A percentile compares a stretch with the other conserved stretches of the same genome.
These are phyloP conservation scores for Lycorma delicatula DNA, from an alignment of 1,140 invertebrate species.

Conservation along the genomic window DNA sequence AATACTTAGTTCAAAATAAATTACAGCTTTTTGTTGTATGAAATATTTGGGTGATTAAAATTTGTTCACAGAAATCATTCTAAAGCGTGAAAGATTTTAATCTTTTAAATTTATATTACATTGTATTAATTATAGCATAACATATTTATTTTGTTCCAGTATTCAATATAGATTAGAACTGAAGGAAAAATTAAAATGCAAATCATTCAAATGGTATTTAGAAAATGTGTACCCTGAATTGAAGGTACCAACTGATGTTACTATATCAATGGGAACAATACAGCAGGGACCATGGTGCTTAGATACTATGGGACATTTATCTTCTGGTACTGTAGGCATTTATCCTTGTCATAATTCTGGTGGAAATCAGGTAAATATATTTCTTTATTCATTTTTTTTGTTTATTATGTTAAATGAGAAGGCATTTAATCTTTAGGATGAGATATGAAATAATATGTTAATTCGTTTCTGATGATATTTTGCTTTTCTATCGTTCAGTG, in stretches of 20 bases:
- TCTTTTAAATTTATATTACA: slow-evolving; percentile 10
- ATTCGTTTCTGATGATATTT: too few relatives aligned
- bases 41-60: too few relatives aligned
- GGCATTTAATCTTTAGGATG: background rate
- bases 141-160: slow-evolving; percentile 43
- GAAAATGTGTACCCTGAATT: slow-evolving; percentile 94
- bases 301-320: slow-evolving; percentile 81
- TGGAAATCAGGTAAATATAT: slow-evolving; percentile 72
- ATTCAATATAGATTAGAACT: slow-evolving; percentile 78
- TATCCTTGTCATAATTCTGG: slow-evolving; percentile 92
- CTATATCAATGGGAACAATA: slow-evolving; percentile 43
- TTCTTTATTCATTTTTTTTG: background rate
- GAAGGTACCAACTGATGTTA: slow-evolving; percentile 55
- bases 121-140: slow-evolving; percentile 12
- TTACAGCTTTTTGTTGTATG: too few relatives aligned
- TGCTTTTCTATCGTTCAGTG: too few relatives aligned
- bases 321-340: slow-evolving; percentile 79
- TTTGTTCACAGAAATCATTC: too few relatives aligned
- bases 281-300: slow-evolving; percentile 77
- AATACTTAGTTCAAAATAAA: too few relatives aligned
- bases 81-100: background rate
- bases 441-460: too few relatives aligned
- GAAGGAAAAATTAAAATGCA: slow-evolving; percentile 77
- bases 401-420: too few relatives aligned
- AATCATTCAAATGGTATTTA: slow-evolving; percentile 95